phyloP scores from a whole-genome alignment of 2,888 invertebrate genomes.

The Chloroclystis v-ata region DNA sequence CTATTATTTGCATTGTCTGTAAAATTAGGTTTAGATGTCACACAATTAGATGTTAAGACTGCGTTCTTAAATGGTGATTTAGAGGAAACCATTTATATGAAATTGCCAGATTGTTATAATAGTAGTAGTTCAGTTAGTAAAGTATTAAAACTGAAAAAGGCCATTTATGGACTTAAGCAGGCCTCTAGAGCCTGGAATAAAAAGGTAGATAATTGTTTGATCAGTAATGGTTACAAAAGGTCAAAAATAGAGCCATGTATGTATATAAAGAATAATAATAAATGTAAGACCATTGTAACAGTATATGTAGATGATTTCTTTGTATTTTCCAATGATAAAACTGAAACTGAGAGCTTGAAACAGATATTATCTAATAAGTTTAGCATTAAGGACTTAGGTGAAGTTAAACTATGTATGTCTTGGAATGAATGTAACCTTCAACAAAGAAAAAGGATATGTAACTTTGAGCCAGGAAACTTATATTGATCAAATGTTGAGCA shows the following conservation, averaged over 20 bases:
- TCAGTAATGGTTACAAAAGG: slow-evolving; percentile 18
- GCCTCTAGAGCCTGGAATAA: slow-evolving; percentile 30
- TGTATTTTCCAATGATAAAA: not conserved
- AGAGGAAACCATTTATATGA: slow-evolving; percentile 27
- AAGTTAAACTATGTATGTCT: not conserved
- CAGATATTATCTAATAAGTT: not conserved
- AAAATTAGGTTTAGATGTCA: slow-evolving; percentile 12
- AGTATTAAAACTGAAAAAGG: slow-evolving; percentile 29
- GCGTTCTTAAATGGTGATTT: slow-evolving; percentile 18
- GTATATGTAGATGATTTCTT: not conserved
- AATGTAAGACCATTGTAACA: not conserved
- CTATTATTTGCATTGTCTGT: slow-evolving; percentile 20
- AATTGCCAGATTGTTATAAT: slow-evolving; percentile 12
- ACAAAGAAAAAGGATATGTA: not conserved
- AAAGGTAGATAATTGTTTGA: slow-evolving; percentile 25
- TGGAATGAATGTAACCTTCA: not conserved
- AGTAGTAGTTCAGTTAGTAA: slow-evolving; percentile 9
- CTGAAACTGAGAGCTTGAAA: not conserved
- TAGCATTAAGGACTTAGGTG: slow-evolving; percentile 1
- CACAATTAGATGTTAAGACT: slow-evolving; percentile 20
- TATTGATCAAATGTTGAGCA: not conserved
- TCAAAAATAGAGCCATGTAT: slow-evolving; percentile 11
- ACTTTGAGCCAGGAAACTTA: not conserved
- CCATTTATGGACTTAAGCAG: slow-evolving; percentile 33
- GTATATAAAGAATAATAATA: not conserved